Base-by-base conservation (phyloP, 2,113 vertebrate genomes). In the Cercopithecus mona region DNA sequence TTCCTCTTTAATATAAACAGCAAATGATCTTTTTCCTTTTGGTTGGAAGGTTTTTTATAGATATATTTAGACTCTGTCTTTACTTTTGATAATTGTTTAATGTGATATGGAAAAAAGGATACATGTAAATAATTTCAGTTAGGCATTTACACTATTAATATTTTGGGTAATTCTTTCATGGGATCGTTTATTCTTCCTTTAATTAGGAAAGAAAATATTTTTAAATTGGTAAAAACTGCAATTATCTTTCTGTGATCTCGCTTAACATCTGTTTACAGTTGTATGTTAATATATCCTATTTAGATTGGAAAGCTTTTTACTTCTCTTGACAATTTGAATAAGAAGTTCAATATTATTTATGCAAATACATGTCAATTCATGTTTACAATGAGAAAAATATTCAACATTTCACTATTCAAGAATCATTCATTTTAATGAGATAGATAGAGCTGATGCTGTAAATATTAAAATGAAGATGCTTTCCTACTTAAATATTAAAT, bases 281-380 rank as follows among this genome's bases (percentile, higher is more conserved):
- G 92, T 70, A 92, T 93, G 72, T 94, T 94, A 96, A 64, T 92
- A 35, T 72, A 83, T 84, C 22, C 92, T 92, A 87, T 91, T 96
- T 94, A 96, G 57, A 93, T 55, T 78, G 27, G 17, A 90, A 93
- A 91, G 57, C 7, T 73, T 95, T 96, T 91, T 92, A 85, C 57
- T 73, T 96, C 89, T 64, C 78, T 90, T 88, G 75, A 70, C 52
- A 96, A 52, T 95, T 88, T 22, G 22, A 92, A 82, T 64, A 96
- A 90, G 14, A 84, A 50, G 30, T 72, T 88, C 38, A 94, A 68
- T 92, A 94, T 86, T 97, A 85, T 89, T 92, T 61, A 90, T 78
- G 38, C 11, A 66, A 92, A 73, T 17, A 76, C 78, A 89, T 87
- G 4, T n/a, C 27, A 94, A 95, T 97, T 82, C 38, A 78, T 83